A percentile compares a stretch with the other conserved stretches of the same genome.
Evolutionary conservation across 1,140 invertebrate genomes (phyloP).

Genomic region (Drosophila sechellia): DNA sequence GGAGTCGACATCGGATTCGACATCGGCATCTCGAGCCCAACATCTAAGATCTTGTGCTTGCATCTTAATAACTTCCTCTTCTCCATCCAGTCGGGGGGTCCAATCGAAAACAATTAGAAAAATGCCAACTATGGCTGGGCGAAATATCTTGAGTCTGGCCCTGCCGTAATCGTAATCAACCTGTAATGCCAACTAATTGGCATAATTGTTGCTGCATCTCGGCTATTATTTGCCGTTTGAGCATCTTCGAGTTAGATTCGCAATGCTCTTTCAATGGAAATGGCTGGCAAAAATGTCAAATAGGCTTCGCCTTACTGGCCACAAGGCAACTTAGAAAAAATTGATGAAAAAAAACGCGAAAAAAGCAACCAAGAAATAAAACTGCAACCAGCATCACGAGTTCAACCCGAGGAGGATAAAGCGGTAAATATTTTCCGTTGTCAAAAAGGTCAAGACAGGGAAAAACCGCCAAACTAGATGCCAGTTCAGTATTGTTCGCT

Average conservation of each 20-base stretch:
- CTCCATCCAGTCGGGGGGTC: slow-evolving; percentile 15
- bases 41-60: slow-evolving; percentile 11
- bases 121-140: slow-evolving; percentile 59
- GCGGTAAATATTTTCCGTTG: slow-evolving; percentile 72
- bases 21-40: slow-evolving; percentile 6
- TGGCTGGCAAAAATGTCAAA: slow-evolving; percentile 78
- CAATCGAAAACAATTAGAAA: slow-evolving; percentile 59
- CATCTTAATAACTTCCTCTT: slow-evolving; percentile 72
- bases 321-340: slow-evolving; percentile 47
- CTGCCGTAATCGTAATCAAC: slow-evolving; percentile 72
- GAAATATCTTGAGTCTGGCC: slow-evolving; percentile 37
- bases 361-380: slow-evolving; percentile 60
- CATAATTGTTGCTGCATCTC: slow-evolving; percentile 65
- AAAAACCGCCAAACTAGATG: slow-evolving; percentile 63
- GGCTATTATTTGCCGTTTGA: slow-evolving; percentile 40
- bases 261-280: slow-evolving; percentile 75
- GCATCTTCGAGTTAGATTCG: slow-evolving; percentile 58
- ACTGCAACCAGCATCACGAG: slow-evolving; percentile 74
- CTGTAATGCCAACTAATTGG: slow-evolving; percentile 80
- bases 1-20: not conserved
- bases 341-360: slow-evolving; percentile 34
- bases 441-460: slow-evolving; percentile 75
- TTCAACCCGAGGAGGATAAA: slow-evolving; percentile 64
- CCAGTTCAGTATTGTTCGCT: slow-evolving; percentile 39
- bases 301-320: slow-evolving; percentile 63